Evolutionary conservation across 2,113 vertebrate genomes (phyloP).

Genomic region (Zapus hudsonius): DNA sequence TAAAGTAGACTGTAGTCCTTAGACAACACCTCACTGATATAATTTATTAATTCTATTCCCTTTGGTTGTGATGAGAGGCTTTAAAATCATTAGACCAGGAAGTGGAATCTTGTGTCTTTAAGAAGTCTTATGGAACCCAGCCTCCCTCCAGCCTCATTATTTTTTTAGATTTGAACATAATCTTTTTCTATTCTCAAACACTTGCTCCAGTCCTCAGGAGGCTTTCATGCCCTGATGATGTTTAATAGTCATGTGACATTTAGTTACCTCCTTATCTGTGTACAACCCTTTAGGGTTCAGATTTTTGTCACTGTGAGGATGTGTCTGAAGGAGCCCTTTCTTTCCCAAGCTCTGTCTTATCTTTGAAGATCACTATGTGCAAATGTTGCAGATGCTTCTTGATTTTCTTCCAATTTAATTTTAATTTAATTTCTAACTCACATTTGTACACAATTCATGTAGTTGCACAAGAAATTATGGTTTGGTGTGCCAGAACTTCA

Average conservation of each 20-base stretch:
- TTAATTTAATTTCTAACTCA: conserved; percentile 39
- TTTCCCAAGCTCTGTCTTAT: not conserved
- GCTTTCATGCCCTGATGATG: not conserved
- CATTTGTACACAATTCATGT: not conserved
- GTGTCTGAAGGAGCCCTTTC: not conserved
- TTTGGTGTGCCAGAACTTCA: not conserved
- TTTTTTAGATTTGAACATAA: not conserved
- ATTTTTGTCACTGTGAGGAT: not conserved
- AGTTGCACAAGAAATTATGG: not conserved
- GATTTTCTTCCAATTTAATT: conserved; percentile 30
- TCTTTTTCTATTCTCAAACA: not conserved
- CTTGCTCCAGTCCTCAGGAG: not conserved
- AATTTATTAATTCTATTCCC: not conserved
- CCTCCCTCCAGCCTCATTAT: not conserved
- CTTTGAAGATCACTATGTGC: conserved; percentile 31
- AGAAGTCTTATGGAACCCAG: not conserved
- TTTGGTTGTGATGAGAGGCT: not conserved
- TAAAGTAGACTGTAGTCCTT: not conserved
- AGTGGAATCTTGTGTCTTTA: not conserved
- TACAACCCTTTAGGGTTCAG: not conserved
- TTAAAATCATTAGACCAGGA: not conserved
- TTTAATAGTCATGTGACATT: not conserved
- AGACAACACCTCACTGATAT: not conserved
- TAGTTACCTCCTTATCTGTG: not conserved
- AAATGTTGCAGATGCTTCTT: not conserved